A percentile compares a stretch with the other conserved stretches of the same genome.
Conservation (phyloP, 2,113 vertebrate species). For the Ifrita kowaldi region DNA sequence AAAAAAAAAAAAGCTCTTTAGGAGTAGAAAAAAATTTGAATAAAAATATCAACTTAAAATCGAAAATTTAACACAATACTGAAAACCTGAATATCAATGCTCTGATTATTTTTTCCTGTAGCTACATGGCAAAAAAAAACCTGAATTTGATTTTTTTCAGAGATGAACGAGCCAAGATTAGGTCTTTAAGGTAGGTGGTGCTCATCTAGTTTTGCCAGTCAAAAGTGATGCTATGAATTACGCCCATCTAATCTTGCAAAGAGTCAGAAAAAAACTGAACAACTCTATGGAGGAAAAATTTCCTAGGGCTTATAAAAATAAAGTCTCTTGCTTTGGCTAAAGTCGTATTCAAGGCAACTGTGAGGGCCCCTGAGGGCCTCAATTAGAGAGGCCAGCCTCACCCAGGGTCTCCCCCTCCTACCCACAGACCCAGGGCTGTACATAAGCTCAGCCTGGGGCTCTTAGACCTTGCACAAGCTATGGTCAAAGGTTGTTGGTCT, state of each 20-base stretch:
- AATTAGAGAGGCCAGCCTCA: background rate
- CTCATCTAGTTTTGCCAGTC: background rate
- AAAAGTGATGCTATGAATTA: background rate
- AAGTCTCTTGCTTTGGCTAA: background rate
- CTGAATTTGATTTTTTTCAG: background rate
- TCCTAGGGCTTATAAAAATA: background rate
- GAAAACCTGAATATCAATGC: background rate
- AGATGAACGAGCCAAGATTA: background rate
- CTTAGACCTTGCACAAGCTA: background rate
- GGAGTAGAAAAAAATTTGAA: background rate
- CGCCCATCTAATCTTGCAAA: background rate
- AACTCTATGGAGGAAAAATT: background rate
- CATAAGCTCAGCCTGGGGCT: background rate
- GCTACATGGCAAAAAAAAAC: background rate
- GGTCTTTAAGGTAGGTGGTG: background rate
- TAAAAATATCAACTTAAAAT: background rate
- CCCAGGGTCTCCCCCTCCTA: background rate
- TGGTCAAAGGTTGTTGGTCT: background rate
- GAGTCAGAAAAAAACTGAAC: background rate
- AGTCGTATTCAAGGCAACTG: background rate
- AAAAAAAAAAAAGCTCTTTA: background rate
- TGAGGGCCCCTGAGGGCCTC: background rate
- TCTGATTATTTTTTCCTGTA: background rate
- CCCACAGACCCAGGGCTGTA: too few species aligned
- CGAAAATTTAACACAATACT: background rate